A percentile compares a stretch with the other conserved stretches of the same genome.
Evolutionary conservation across 2,113 vertebrate species (phyloP).

Genomic region (Atrichornis clamosus): DNA sequence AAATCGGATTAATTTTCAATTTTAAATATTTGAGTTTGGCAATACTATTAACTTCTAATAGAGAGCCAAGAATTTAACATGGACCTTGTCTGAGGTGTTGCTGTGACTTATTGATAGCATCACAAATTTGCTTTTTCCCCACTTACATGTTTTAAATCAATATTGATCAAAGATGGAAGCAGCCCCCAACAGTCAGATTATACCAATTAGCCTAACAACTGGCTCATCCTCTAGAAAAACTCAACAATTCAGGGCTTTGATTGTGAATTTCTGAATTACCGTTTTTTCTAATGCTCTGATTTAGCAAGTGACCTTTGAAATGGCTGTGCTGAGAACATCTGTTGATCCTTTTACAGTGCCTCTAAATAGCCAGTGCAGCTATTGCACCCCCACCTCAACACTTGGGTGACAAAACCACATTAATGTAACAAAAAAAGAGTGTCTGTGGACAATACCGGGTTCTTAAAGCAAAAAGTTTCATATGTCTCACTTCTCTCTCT

Average conservation of each 20-base stretch:
- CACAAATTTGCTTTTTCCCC: not conserved
- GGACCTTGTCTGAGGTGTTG: not conserved
- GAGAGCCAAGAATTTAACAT: not conserved
- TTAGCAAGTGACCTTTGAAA: not conserved
- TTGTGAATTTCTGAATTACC: not conserved
- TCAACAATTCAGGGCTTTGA: not conserved
- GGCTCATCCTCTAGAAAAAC: not conserved
- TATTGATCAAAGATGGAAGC: not conserved
- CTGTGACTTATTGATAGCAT: not conserved
- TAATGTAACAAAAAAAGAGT: not conserved
- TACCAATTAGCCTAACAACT: not conserved
- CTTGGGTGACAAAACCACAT: not conserved
- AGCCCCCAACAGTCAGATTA: fast-evolving
- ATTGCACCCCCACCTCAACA: not conserved
- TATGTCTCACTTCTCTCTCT: not conserved
- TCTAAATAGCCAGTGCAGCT: constrained; percentile 11
- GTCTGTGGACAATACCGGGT: not conserved
- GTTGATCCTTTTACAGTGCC: not conserved
- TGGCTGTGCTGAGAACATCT: constrained; percentile 40
- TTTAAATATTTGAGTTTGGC: not conserved
- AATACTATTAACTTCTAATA: not conserved
- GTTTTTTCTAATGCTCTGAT: not conserved
- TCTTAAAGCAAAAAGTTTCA: not conserved
- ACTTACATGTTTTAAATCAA: not conserved
- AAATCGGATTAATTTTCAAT: not conserved